phyloP scores from a whole-genome alignment of 2,113 vertebrate genomes.

The Pungitius pungitius region DNA sequence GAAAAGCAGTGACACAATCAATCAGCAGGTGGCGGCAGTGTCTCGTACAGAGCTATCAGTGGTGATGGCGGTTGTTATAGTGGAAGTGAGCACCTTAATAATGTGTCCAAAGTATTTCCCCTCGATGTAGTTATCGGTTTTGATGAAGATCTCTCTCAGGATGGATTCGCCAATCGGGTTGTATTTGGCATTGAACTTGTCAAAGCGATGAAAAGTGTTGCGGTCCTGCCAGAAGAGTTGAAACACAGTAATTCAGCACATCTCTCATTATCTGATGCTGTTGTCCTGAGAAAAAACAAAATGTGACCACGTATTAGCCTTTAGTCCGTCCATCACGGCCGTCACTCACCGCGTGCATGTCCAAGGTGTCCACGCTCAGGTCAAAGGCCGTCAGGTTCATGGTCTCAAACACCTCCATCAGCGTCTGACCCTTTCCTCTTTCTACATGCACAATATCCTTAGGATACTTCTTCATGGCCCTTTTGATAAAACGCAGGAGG shows the following conservation, averaged over 20 bases:
- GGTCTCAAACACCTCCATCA: constrained; percentile 94
- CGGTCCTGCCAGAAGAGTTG: constrained; percentile 83
- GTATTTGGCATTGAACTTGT: constrained; percentile 99
- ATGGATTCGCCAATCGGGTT: constrained; percentile 97
- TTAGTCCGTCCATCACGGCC: neutral
- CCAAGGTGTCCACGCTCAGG: constrained; percentile 95
- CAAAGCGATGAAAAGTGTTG: constrained; percentile 98
- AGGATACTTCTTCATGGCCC: constrained; percentile 93
- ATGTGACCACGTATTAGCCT: neutral
- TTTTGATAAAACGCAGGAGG: constrained; percentile 94
- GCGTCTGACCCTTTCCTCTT: constrained; percentile 90
- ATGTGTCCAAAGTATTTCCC: constrained; percentile 98
- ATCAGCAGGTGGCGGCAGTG: constrained; percentile 41
- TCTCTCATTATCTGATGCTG: neutral
- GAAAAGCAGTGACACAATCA: constrained; percentile 33
- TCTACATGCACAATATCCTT: constrained; percentile 93
- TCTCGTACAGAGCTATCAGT: neutral
- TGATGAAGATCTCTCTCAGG: constrained; percentile 98
- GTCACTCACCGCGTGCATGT: constrained; percentile 91
- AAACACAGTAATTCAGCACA: neutral
- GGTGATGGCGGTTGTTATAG: neutral
- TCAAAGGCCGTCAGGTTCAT: constrained; percentile 97
- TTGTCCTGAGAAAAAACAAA: neutral
- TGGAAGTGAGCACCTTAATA: constrained; percentile 85
- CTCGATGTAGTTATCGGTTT: constrained; percentile 93